These are phyloP conservation scores for Diorhabda sublineata DNA, from an alignment of 1,140 invertebrate genomes.

Conservation along the genomic window DNA sequence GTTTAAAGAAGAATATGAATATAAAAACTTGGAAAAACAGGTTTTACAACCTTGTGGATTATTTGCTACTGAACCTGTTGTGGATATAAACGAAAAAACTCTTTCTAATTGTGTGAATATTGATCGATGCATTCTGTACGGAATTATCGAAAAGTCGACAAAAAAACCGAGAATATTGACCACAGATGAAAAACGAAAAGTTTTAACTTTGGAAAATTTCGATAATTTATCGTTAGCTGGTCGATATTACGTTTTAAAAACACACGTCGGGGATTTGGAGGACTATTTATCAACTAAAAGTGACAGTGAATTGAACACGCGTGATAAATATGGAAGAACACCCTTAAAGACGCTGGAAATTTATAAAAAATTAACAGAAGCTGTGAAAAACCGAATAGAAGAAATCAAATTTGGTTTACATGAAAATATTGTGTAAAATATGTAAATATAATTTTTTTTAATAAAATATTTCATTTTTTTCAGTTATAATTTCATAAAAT, in stretches of 20 bases:
- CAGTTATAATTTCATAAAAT: too few species aligned
- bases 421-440: neutral
- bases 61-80: conserved; percentile 3
- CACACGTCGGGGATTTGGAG: conserved; percentile 26
- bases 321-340: conserved; percentile 29
- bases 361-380: conserved; percentile 24
- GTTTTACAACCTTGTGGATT: neutral
- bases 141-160: conserved; percentile 22
- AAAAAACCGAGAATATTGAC: conserved; percentile 21
- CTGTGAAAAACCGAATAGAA: conserved; percentile 7
- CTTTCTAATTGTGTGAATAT: conserved; percentile 27
- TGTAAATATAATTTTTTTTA: too few species aligned
- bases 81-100: conserved; percentile 13
- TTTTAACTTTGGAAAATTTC: conserved; percentile 35
- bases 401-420: conserved; percentile 6
- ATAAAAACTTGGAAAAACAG: conserved; percentile 29
- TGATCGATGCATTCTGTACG: conserved; percentile 30
- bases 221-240: conserved; percentile 32
- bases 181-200: conserved; percentile 25
- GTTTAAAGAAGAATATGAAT: conserved; percentile 21
- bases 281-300: conserved; percentile 17
- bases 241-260: conserved; percentile 29
- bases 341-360: conserved; percentile 29
- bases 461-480: too few species aligned
- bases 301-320: conserved; percentile 22